A percentile compares a stretch with the other conserved stretches of the same genome.
Evolutionary conservation across 92 coral and sea anemone species (phyloP).

Genomic region (Palythoa grandis): DNA sequence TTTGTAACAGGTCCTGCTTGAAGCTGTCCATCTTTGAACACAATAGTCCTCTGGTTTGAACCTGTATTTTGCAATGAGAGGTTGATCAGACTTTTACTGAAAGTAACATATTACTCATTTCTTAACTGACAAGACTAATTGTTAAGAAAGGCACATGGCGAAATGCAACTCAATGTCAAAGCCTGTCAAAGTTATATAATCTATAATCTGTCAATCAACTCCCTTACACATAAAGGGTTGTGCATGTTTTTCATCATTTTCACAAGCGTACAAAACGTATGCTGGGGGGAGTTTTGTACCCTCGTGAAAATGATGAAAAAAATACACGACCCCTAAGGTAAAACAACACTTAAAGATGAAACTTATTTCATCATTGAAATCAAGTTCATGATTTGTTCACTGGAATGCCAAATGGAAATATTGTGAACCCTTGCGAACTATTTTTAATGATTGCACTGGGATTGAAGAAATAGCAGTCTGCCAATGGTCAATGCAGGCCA

Average conservation of each 20-base stretch:
- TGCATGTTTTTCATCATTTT: background rate
- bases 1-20: constrained; percentile 14
- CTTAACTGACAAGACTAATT: constrained; percentile 12
- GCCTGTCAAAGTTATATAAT: background rate
- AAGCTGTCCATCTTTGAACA: constrained; percentile 11
- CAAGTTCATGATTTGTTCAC: background rate
- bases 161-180: constrained; percentile 10
- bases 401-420: background rate
- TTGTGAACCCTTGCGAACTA: background rate
- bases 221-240: background rate
- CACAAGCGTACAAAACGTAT: no score
- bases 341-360: background rate
- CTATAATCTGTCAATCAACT: constrained; percentile 4
- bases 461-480: background rate
- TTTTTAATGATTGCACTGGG: background rate
- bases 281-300: no score
- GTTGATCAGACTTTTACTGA: constrained; percentile 17
- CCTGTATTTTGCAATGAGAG: constrained; percentile 7
- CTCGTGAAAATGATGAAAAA: no score
- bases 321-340: no score
- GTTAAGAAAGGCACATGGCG: constrained; percentile 5
- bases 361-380: background rate
- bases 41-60: constrained; percentile 13
- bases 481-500: background rate
- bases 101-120: constrained; percentile 3